Conservation (phyloP, 1,140 invertebrate genomes). For the Heliconius eleuchia region DNA sequence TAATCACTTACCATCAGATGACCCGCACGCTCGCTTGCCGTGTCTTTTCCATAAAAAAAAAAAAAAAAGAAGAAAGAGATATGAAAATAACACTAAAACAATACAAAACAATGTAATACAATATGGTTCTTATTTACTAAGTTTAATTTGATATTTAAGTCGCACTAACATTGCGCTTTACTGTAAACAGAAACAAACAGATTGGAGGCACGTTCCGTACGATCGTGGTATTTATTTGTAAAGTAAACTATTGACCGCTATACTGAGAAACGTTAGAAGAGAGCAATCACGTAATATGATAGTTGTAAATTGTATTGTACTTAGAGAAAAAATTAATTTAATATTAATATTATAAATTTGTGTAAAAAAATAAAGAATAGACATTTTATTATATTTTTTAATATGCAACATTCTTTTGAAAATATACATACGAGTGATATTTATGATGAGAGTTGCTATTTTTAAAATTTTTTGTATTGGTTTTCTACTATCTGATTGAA, state of each 20-base stretch:
- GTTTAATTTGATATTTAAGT: conserved; percentile 1
- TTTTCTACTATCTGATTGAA: neutral
- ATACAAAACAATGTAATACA: neutral
- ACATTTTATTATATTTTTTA: too few relatives aligned
- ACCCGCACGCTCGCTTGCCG: too few relatives aligned
- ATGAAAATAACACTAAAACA: neutral
- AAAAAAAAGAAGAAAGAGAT: too few relatives aligned
- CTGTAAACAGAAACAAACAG: conserved; percentile 21
- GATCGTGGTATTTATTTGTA: conserved; percentile 27
- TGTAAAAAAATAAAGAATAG: too few relatives aligned
- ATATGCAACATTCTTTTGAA: too few relatives aligned
- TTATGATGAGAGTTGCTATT: too few relatives aligned
- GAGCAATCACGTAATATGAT: neutral
- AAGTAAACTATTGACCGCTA: conserved; percentile 29
- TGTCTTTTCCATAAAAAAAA: too few relatives aligned
- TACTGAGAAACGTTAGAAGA: conserved; percentile 15
- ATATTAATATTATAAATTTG: neutral
- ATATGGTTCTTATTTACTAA: neutral
- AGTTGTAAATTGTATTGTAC: neutral
- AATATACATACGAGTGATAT: too few relatives aligned
- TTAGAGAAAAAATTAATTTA: neutral
- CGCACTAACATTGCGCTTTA: conserved; percentile 2
- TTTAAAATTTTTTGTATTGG: neutral
- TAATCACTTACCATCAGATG: too few relatives aligned
- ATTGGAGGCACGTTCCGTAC: conserved; percentile 31